A percentile compares a stretch with the other conserved stretches of the same genome.
phyloP scores from a whole-genome alignment of 1,140 invertebrate genomes.

The Hetaerina americana region DNA sequence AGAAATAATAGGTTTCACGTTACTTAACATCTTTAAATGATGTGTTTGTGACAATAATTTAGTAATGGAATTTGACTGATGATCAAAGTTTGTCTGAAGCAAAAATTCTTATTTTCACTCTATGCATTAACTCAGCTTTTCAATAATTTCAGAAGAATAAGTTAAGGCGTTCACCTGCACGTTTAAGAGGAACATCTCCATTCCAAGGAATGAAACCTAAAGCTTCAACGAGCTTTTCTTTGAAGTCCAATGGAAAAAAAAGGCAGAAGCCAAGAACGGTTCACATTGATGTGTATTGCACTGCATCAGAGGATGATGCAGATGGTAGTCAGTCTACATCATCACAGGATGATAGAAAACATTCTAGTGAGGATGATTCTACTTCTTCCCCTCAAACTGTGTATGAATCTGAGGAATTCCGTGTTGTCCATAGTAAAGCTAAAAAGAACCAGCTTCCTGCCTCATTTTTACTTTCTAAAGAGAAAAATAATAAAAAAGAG shows the following conservation, averaged over 20 bases:
- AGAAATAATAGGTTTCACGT: no score
- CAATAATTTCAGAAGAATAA: conserved; percentile 9
- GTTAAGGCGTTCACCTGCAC: conserved; percentile 17
- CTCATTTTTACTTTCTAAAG: background rate
- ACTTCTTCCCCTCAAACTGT: conserved; percentile 46
- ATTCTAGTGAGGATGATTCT: conserved; percentile 20
- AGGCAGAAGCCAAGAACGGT: conserved; percentile 37
- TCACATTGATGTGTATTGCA: conserved; percentile 66
- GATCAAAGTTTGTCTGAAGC: no score
- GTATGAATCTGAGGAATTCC: conserved; percentile 43
- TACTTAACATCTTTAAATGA: no score
- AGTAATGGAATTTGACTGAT: no score
- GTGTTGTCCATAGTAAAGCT: conserved; percentile 40
- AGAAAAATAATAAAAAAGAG: background rate
- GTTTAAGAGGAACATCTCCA: conserved; percentile 19
- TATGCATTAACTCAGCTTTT: conserved; percentile 12
- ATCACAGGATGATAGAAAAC: conserved; percentile 25
- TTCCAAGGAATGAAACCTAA: background rate
- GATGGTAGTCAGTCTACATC: conserved; percentile 22
- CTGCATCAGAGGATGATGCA: conserved; percentile 48
- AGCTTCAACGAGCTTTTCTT: background rate
- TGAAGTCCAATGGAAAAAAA: background rate
- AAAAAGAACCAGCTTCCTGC: conserved; percentile 31
- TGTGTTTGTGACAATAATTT: no score
- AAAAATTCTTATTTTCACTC: no score